Evolutionary conservation across 1,140 invertebrate species (phyloP), one percentile per base, ranked within the genome.

Genomic region (Solenopsis invicta): DNA sequence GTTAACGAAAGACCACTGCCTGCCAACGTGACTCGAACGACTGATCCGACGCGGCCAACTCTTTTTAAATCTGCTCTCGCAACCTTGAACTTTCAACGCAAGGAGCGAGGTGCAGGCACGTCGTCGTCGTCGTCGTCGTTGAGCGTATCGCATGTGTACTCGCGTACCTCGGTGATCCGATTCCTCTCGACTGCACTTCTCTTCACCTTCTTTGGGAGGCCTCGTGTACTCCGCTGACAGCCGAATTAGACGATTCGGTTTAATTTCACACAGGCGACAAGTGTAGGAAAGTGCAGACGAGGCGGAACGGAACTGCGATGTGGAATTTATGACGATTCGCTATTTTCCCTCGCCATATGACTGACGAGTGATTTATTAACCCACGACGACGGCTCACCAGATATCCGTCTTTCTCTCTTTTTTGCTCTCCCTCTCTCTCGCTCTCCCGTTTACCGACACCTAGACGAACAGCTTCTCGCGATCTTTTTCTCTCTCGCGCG

Each of bases 1-100:
- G 50, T 85, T 91, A 69, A 75, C 75, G 76, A 88, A 74, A 87
- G 67, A 84, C 87, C 84, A 87, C 72, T 45, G 16, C 82, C 62
- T 62, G 52, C 29, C 85, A 80, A 72, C 56, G 64, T 71, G 78
- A 89, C 37, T 48, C 84, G 59, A 66, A 13, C 50, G 64, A 62
- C 48, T 24, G 48, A 37, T 9, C 45, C n/a, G n/a, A 54, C 48
- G 59, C 69, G 34, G n/a, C 5, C 8, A 48, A 76, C 18, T 64
- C 56, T 82, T 81, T 59, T 66, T 77, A 74, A 88, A 85, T 41
- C 12, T 5, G 8, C 10, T 50, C 45, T 45, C 78, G n/a, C 59
- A 62, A 34, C 29, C 54, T 75, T 62, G n/a, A 37, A 69, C 66
- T 37, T 71, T 16, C 41, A 34, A 34, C 54, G 6, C 16, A 16